Conservation (phyloP, 1,140 invertebrate genomes). For the Tribolium castaneum region DNA sequence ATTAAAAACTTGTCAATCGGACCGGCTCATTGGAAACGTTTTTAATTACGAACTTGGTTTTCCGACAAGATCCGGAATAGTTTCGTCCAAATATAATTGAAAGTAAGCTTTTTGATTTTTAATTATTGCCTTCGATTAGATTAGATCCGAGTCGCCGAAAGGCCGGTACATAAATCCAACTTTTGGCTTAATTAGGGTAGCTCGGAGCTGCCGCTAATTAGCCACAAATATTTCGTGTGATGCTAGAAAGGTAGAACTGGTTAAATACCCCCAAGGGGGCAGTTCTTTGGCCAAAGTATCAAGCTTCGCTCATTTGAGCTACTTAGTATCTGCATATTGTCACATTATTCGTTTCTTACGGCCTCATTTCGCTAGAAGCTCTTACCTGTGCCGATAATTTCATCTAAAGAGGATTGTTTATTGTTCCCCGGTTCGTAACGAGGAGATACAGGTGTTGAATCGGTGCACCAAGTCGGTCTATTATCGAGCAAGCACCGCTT, state of each 20-base stretch:
- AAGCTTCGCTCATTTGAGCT: background rate
- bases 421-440: background rate
- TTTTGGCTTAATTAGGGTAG: constrained; percentile 30
- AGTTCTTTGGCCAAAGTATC: background rate
- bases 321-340: background rate
- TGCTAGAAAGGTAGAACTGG: background rate
- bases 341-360: background rate
- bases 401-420: background rate
- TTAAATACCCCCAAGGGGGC: background rate
- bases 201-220: constrained; percentile 12
- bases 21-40: constrained; percentile 44
- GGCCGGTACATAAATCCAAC: constrained; percentile 23
- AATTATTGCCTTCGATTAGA: constrained; percentile 10
- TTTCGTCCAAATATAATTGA: constrained; percentile 42
- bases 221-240: constrained; percentile 18
- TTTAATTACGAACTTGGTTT: constrained; percentile 41
- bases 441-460: constrained; percentile 4
- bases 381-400: background rate
- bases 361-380: background rate
- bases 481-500: constrained; percentile 29
- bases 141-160: constrained; percentile 2
- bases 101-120: constrained; percentile 36
- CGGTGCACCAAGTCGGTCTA: background rate
- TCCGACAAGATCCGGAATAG: background rate
- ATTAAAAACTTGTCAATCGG: constrained; percentile 53